Base-by-base conservation (phyloP, 2,888 invertebrate genomes). In the Coelogynopora nodosa region DNA sequence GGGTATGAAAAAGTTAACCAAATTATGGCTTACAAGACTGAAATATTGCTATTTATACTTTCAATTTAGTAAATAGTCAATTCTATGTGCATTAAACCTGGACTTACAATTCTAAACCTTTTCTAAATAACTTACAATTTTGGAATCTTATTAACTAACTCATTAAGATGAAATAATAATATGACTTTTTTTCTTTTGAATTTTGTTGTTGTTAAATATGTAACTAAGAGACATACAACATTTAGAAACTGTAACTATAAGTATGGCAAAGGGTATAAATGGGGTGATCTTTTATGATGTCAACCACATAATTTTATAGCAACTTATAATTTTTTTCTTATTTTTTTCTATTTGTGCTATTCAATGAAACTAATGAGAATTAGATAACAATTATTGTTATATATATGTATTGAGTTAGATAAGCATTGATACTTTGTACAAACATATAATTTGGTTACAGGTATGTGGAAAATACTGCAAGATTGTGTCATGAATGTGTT, bases 201-300 rank as follows among this genome's bases (percentile, higher is more conserved):
- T 74, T 74, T 23, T 74, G 74, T 74, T 74, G 18, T 74, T 74
- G 74, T 13, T 74, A 74, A 74, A 74, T 74, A 74, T 74, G 74
- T 74, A 74, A 74, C 74, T 23, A 74, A 74, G 74, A 74, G 10
- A 74, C 74, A 23, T 74, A 26, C 74, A 74, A 2, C 5, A 74
- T 74, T 74, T 74, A 74, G 74, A 74, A 74, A 74, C 74, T 74
- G 23, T 74, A 74, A 74, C 74, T 74, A 74, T 74, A n/a, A n/a
- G n/a, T n/a, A 74, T 74, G 18, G 74, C 18, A 74, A 74, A 74
- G 74, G 74, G 74, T 74, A 74, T 74, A 26, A 5, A 74, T 74
- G 23, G 23, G 74, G 74, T 74, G 74, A 74, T 74, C 74, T 74
- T 26, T n/a, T 74, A 74, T 74, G 74, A 74, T 74, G 74, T 26